Percentiles rank a stretch among this genome's conserved stretches.
Conservation (phyloP, 2,888 invertebrate species). For the Odontocerum albicorne region DNA sequence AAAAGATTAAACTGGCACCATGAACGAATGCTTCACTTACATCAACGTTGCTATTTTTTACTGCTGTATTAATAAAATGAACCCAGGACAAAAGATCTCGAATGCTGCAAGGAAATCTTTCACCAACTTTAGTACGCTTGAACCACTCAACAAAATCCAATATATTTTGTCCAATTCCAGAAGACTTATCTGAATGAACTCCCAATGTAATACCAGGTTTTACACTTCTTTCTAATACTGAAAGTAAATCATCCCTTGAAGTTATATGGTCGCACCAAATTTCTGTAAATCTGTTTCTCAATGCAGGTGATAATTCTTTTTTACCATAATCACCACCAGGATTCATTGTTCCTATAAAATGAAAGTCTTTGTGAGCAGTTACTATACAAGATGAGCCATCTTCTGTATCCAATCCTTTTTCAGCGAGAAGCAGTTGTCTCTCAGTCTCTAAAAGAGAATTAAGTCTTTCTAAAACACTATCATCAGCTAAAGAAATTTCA, state of each 20-base stretch:
- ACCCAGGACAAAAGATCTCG: constrained; percentile 94
- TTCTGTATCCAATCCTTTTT: constrained; percentile 74
- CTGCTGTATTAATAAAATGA: constrained; percentile 76
- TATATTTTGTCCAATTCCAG: constrained; percentile 68
- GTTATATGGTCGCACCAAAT: constrained; percentile 92
- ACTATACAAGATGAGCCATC: constrained; percentile 61
- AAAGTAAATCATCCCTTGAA: constrained; percentile 70
- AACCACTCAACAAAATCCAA: constrained; percentile 83
- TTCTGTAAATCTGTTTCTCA: constrained; percentile 97
- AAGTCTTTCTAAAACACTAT: constrained; percentile 94
- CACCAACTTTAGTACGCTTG: constrained; percentile 68
- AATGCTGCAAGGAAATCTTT: constrained; percentile 82
- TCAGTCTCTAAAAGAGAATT: constrained; percentile 96
- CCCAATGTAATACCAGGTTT: constrained; percentile 56
- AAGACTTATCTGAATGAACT: constrained; percentile 53
- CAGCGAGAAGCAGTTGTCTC: constrained; percentile 84
- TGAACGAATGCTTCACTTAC: constrained; percentile 76
- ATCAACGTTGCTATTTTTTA: constrained; percentile 48
- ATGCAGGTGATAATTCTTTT: constrained; percentile 96
- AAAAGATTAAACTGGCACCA: constrained; percentile 87
- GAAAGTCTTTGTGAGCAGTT: constrained; percentile 75
- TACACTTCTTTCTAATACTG: constrained; percentile 82
- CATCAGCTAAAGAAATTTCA: constrained; percentile 98
- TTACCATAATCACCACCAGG: constrained; percentile 99
- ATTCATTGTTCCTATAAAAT: constrained; percentile 98